phyloP scores from a whole-genome alignment of 2,113 vertebrate species.

The Coracopsis vasa region DNA sequence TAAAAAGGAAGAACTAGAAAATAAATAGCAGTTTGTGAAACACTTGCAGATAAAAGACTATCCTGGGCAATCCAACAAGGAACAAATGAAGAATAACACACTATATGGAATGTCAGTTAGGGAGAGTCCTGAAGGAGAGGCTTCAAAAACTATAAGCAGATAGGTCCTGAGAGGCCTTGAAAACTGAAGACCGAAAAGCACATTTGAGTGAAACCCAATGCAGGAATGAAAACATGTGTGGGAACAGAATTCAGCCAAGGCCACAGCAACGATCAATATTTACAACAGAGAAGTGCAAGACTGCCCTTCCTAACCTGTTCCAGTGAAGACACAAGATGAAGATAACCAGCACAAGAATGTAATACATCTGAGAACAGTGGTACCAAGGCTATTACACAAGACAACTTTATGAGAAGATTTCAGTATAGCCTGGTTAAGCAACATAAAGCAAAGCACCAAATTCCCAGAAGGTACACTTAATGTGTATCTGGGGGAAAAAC shows the following conservation, averaged over 20 bases:
- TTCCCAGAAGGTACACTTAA: not conserved
- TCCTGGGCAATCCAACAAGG: not conserved
- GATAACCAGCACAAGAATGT: not conserved
- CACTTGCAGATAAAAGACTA: not conserved
- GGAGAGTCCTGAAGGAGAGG: not conserved
- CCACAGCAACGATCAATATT: not conserved
- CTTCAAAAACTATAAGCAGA: not conserved
- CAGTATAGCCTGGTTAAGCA: not conserved
- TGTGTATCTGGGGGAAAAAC: not conserved
- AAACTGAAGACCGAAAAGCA: not conserved
- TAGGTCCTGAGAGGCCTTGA: not conserved
- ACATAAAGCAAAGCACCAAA: not conserved
- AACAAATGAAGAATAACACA: not conserved
- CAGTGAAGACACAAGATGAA: not conserved
- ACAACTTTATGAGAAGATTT: not conserved
- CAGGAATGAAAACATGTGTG: not conserved
- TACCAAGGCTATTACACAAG: not conserved
- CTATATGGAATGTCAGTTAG: fast-evolving
- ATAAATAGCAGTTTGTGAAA: not conserved
- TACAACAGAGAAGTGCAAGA: not conserved
- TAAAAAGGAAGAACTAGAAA: not conserved
- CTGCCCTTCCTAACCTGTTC: not conserved
- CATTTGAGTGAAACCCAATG: not conserved
- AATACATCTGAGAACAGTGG: not conserved
- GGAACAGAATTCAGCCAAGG: not conserved